Evolutionary conservation across 64 coral and sea anemone genomes (phyloP), one percentile per base, ranked within the genome.

Genomic region (Catalaphyllia jardinei): DNA sequence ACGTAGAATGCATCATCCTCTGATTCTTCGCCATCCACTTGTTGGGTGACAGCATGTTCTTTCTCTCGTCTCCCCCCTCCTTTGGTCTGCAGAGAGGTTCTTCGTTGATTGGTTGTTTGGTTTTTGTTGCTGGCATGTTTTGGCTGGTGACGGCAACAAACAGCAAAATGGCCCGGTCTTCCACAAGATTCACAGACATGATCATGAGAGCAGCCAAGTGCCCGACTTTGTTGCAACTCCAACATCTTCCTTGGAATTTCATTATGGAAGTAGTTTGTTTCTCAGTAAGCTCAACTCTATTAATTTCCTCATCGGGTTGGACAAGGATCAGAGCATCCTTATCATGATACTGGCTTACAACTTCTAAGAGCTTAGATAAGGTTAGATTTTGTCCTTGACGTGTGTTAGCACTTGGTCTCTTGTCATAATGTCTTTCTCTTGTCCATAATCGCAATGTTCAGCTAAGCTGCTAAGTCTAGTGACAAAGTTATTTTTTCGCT

Each of bases 161-260:
- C 33, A 24, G 62, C 82, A 86, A 92, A 74, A 35, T 92, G 90
- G 39, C 90, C 90, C 52, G 10, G 10, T 60, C 24, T 25, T 52
- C 79, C 79, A 31, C 89, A 91, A 49, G 65, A 60, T 73, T 35
- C 69, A 19, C 89, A 84, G 25, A 83, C n/a, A 31, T 91, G 89
- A 31, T 83, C 63, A 74, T 30, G 55, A 11, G 71, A 77, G 49
- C 90, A 92, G 84, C 77, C 42, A 52, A n/a, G 30, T 87, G 90
- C 33, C 83, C 80, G 16, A 72, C 18, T 35, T 30, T 92, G 82
- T 80, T 29, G 72, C 74, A 92, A 31, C 18, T 60, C 8, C 67
- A 87, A 51, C 82, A 92, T 46, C 82, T 29, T 0, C 90, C 75
- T 65, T 92, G 73, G 61, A 87, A 87, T 79, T 92, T 87, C n/a